phyloP scores from a whole-genome alignment of 1,140 invertebrate genomes.

The Leptinotarsa defecta region DNA sequence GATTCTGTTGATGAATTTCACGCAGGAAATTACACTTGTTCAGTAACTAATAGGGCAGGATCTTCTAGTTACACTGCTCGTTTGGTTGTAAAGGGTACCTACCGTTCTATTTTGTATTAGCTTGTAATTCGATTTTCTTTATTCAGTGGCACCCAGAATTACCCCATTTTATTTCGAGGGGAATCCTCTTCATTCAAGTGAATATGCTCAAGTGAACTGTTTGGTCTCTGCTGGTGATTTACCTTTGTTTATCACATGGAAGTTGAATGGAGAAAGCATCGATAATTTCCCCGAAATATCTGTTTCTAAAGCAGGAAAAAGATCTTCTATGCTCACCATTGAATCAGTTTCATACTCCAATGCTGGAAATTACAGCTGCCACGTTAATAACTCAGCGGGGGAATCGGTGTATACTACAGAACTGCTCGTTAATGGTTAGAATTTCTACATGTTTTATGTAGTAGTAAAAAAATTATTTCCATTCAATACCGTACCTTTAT shows the following conservation, averaged over 20 bases:
- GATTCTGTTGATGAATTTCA: constrained; percentile 73
- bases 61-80: constrained; percentile 66
- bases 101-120: constrained; percentile 9
- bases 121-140: constrained; percentile 9
- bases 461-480: too few relatives aligned
- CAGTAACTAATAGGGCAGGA: constrained; percentile 71
- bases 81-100: constrained; percentile 74
- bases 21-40: constrained; percentile 81
- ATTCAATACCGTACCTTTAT: too few relatives aligned
- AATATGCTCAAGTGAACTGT: constrained; percentile 75
- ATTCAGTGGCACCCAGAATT: constrained; percentile 68
- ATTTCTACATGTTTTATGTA: constrained; percentile 56
- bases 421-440: constrained; percentile 68
- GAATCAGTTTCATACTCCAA: constrained; percentile 73
- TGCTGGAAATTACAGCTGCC: constrained; percentile 78
- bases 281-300: constrained; percentile 58
- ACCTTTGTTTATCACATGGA: constrained; percentile 70
- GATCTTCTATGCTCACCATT: constrained; percentile 64
- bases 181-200: constrained; percentile 70
- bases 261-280: constrained; percentile 62
- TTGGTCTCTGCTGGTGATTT: constrained; percentile 73
- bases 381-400: constrained; percentile 77
- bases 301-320: constrained; percentile 57
- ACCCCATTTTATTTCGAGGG: constrained; percentile 71
- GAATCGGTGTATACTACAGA: constrained; percentile 69